phyloP scores from a whole-genome alignment of 2,113 vertebrate genomes.

The Actinemys pallida region DNA sequence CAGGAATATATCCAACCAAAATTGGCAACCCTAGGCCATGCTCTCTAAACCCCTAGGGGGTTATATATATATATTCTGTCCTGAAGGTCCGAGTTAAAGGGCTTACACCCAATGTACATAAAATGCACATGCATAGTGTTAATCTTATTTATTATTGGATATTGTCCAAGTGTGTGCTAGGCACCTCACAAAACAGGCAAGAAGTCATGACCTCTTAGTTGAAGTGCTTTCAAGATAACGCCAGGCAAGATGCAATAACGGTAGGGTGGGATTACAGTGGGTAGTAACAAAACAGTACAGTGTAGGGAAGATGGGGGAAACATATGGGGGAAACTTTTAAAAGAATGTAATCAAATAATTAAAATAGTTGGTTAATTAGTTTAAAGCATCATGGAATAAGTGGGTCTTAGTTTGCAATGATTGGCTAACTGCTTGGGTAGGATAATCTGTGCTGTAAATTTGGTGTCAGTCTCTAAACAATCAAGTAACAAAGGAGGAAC shows the following conservation, averaged over 20 bases:
- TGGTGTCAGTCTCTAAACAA: too few species aligned
- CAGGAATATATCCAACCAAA: not conserved
- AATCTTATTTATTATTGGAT: not conserved
- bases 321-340: not conserved
- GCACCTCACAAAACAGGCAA: not conserved
- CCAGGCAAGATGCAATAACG: not conserved
- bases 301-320: not conserved
- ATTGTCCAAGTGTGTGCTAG: not conserved
- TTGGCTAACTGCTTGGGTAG: too few species aligned
- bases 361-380: not conserved
- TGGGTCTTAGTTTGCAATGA: not conserved
- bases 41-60: not conserved
- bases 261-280: not conserved
- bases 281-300: rapidly evolving
- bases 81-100: not conserved
- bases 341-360: not conserved
- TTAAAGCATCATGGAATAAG: not conserved
- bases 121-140: not conserved
- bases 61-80: not conserved
- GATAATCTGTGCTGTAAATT: too few species aligned
- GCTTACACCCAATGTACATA: rapidly evolving
- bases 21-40: not conserved
- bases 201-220: not conserved
- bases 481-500: too few species aligned
- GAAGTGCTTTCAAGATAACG: not conserved